Evolutionary conservation across 2,113 vertebrate genomes (phyloP).

Genomic region (Lichenostomus cassidix): DNA sequence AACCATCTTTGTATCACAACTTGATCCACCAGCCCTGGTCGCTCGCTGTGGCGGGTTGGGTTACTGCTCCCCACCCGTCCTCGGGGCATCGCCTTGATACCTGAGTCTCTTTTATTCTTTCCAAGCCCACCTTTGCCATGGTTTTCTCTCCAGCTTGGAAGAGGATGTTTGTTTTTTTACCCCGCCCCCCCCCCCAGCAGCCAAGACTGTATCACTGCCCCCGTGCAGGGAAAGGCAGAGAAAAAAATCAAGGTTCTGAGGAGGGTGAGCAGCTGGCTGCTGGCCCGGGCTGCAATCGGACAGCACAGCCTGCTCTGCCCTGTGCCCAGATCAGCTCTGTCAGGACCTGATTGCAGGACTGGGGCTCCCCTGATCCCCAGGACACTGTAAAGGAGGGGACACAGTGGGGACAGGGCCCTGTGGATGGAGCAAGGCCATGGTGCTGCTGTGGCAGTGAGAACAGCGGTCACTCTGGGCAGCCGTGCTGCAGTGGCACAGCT

Average conservation of each 20-base stretch:
- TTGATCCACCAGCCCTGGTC: neutral
- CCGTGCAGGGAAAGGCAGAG: accelerated
- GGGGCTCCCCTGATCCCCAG: neutral
- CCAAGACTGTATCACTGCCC: neutral
- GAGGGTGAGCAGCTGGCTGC: neutral
- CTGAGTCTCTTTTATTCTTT: neutral
- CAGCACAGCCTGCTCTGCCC: neutral
- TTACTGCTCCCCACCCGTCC: neutral
- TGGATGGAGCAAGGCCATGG: neutral
- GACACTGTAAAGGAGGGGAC: neutral
- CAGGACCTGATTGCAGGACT: neutral
- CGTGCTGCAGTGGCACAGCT: neutral
- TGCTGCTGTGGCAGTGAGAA: too few relatives aligned
- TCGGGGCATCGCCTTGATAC: neutral
- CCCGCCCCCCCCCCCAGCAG: accelerated
- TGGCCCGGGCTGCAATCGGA: accelerated
- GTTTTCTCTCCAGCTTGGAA: neutral
- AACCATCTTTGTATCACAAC: neutral
- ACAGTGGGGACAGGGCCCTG: accelerated
- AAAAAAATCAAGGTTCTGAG: neutral
- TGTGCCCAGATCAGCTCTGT: neutral
- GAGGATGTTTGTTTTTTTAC: neutral
- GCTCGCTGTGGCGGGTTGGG: neutral
- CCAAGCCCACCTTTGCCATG: neutral
- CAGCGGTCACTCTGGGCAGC: too few relatives aligned